These are phyloP conservation scores for Cephonodes hylas DNA, from an alignment of 2,888 invertebrate species.

Conservation along the genomic window DNA sequence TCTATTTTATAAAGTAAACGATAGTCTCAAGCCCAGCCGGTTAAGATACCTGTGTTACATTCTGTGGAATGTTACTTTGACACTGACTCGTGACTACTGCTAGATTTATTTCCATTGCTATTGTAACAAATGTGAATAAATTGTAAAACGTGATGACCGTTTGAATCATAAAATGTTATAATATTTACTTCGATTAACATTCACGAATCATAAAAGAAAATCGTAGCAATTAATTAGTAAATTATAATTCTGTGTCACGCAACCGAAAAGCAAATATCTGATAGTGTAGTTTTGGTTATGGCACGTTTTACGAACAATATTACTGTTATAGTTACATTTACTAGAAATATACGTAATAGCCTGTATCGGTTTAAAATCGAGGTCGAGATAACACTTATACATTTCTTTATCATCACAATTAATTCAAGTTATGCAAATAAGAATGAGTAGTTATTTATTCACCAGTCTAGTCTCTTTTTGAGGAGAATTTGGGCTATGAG, in stretches of 20 bases:
- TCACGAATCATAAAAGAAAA: not conserved
- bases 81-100: not conserved
- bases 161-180: not conserved
- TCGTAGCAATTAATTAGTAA: not conserved
- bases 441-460: no score
- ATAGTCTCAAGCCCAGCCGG: not conserved
- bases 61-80: not conserved
- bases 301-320: constrained; percentile 13
- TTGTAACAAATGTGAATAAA: constrained; percentile 8
- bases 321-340: not conserved
- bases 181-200: not conserved
- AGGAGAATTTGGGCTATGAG: not conserved
- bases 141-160: not conserved
- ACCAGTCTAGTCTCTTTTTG: not conserved
- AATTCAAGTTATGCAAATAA: not conserved
- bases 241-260: not conserved
- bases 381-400: constrained; percentile 1
- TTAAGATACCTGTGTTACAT: not conserved
- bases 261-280: not conserved
- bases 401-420: constrained; percentile 18
- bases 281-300: not conserved
- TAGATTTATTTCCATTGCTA: constrained; percentile 4
- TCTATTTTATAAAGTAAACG: not conserved
- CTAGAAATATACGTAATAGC: constrained; percentile 7
- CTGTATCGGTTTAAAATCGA: constrained; percentile 9